Evolutionary conservation across 2,888 invertebrate species (phyloP).

Genomic region (Heliconius hortense): DNA sequence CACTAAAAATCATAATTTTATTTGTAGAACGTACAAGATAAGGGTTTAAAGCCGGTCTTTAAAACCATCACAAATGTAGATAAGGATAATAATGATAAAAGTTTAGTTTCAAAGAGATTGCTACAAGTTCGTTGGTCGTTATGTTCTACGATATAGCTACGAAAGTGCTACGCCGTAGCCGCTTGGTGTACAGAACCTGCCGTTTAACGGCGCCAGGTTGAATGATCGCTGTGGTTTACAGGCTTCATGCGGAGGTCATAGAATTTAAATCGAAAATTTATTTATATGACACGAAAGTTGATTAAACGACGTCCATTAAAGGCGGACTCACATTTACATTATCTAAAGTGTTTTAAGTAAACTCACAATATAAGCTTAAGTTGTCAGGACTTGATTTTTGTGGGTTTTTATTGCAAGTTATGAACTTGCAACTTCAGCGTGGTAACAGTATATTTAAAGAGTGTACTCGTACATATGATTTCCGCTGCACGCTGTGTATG

Average conservation of each 20-base stretch:
- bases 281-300: slow-evolving; percentile 4
- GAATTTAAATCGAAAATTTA: slow-evolving; percentile 22
- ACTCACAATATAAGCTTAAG: neutral
- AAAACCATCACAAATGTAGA: slow-evolving; percentile 18
- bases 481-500: too few species aligned
- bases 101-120: slow-evolving; percentile 19
- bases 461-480: too few species aligned
- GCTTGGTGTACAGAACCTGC: slow-evolving; percentile 14
- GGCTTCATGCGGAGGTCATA: slow-evolving; percentile 21
- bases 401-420: too few species aligned
- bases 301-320: neutral
- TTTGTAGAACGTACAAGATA: slow-evolving; percentile 8
- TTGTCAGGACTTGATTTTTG: neutral
- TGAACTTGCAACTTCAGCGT: too few species aligned
- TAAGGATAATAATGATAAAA: slow-evolving; percentile 22
- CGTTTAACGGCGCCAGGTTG: slow-evolving; percentile 17
- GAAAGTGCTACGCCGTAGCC: slow-evolving; percentile 26
- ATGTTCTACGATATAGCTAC: slow-evolving; percentile 27
- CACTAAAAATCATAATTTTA: slow-evolving; percentile 12
- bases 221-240: slow-evolving; percentile 20
- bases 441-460: too few species aligned
- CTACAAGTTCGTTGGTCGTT: slow-evolving; percentile 22
- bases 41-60: slow-evolving; percentile 10
- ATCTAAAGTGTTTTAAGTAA: too few species aligned
- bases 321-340: neutral